A percentile compares a stretch with the other conserved stretches of the same genome.
These are phyloP conservation scores for Semaprochilodus insignis DNA, from an alignment of 2,797 vertebrate species.

Conservation along the genomic window DNA sequence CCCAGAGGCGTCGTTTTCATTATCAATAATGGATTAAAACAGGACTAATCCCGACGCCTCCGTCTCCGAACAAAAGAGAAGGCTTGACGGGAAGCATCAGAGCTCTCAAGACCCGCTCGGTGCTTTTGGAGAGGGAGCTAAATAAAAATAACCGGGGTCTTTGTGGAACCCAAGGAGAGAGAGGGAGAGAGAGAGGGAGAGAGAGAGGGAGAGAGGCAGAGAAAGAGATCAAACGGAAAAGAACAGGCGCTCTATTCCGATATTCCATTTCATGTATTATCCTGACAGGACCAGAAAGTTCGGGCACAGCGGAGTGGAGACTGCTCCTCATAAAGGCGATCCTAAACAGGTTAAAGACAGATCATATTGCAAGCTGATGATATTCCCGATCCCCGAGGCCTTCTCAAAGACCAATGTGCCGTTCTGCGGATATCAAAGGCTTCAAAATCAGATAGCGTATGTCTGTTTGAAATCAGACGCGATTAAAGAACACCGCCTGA, in stretches of 20 bases:
- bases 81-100: slow-evolving; percentile 20
- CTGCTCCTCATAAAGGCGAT: not conserved
- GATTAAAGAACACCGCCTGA: not conserved
- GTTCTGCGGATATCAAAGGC: not conserved
- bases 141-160: slow-evolving; percentile 36
- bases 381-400: not conserved
- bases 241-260: slow-evolving; percentile 12
- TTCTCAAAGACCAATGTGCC: not conserved
- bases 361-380: not conserved
- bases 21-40: slow-evolving; percentile 28
- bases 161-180: slow-evolving; percentile 29
- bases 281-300: not conserved
- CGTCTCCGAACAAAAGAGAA: slow-evolving; percentile 9
- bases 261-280: slow-evolving; percentile 13
- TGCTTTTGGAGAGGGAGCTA: slow-evolving; percentile 19
- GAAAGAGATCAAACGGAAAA: slow-evolving; percentile 40
- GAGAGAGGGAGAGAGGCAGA: not conserved
- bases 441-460: not conserved
- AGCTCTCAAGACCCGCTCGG: slow-evolving; percentile 17
- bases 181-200: too few relatives aligned
- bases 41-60: slow-evolving; percentile 39
- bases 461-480: not conserved
- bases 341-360: not conserved
- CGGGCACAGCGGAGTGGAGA: too few relatives aligned
- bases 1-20: slow-evolving; percentile 5